phyloP scores from a whole-genome alignment of 2,797 vertebrate genomes.

The Halcyon chelicuti region DNA sequence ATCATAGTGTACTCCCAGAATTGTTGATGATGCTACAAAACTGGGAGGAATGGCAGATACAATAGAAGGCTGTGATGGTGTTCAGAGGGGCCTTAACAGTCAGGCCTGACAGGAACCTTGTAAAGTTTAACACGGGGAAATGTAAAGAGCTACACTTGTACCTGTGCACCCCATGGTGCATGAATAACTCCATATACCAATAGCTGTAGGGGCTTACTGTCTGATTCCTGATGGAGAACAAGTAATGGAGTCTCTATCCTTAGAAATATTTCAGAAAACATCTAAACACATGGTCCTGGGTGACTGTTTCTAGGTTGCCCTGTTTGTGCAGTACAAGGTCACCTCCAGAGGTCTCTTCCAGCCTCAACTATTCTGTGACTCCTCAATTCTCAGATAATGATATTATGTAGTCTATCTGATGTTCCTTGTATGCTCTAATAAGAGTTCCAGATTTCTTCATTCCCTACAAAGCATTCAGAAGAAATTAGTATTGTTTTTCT shows the following conservation, averaged over 20 bases:
- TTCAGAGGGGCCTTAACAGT: neutral
- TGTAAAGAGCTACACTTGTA: neutral
- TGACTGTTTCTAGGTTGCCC: fast-evolving
- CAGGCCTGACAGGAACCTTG: neutral
- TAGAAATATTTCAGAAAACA: neutral
- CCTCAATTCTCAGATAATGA: neutral
- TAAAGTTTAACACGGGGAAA: neutral
- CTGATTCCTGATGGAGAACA: neutral
- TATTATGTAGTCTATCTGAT: neutral
- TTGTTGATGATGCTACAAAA: neutral
- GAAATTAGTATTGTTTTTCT: neutral
- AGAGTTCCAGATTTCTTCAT: neutral
- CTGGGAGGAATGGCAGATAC: neutral
- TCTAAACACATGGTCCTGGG: neutral
- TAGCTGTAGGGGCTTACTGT: fast-evolving
- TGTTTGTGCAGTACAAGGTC: neutral
- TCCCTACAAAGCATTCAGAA: neutral
- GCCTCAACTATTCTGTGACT: neutral
- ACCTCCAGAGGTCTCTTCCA: neutral
- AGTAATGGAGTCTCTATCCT: neutral
- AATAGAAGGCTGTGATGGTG: fast-evolving
- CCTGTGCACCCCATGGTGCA: fast-evolving
- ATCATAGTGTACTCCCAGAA: neutral
- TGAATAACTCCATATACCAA: neutral
- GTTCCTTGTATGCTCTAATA: neutral